Conservation (phyloP, 2,113 vertebrate species). For the Anser cygnoides region DNA sequence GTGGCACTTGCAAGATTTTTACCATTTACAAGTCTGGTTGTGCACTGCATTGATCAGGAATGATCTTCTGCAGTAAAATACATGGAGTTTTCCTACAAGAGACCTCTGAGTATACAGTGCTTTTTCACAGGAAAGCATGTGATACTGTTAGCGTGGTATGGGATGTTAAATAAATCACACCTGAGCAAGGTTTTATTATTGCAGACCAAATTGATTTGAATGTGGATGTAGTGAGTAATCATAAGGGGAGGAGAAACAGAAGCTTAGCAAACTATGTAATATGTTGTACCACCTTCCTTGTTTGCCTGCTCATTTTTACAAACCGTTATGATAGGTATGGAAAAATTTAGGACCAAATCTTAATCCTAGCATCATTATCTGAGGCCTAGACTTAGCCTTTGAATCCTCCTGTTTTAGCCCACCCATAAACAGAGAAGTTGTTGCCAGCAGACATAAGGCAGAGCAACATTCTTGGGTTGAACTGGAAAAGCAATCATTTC, state of each 20-base stretch:
- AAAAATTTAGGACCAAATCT: neutral
- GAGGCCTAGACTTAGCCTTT: neutral
- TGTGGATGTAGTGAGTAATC: neutral
- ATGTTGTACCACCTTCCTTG: neutral
- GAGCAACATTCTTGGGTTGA: constrained; percentile 68
- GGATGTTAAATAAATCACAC: neutral
- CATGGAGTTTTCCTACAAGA: neutral
- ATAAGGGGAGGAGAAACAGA: neutral
- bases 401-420: constrained; percentile 40
- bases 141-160: rapidly evolving
- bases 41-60: neutral
- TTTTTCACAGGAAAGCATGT: neutral
- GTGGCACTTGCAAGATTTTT: neutral
- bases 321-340: neutral
- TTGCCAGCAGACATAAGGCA: constrained; percentile 73
- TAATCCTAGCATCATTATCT: neutral
- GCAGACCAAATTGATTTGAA: neutral
- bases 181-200: neutral
- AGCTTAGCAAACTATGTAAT: neutral
- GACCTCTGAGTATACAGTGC: neutral
- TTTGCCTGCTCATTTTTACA: neutral
- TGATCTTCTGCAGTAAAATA: neutral
- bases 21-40: rapidly evolving
- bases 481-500: constrained; percentile 74
- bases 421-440: constrained; percentile 56